Evolutionary conservation across 2,113 vertebrate species (phyloP).

Genomic region (Cranoglanis bouderius): DNA sequence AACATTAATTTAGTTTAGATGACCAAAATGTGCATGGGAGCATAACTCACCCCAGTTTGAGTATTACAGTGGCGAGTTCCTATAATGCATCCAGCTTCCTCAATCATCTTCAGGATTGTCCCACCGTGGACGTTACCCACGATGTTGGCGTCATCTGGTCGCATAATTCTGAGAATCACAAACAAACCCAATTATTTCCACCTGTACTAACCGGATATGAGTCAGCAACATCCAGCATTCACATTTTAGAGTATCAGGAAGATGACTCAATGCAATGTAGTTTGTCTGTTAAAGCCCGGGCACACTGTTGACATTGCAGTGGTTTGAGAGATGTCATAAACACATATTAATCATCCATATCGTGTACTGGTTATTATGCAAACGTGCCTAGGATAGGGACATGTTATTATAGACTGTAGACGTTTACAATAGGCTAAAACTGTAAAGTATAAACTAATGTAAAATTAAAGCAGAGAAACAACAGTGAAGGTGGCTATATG

Average conservation of each 20-base stretch:
- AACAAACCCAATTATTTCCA: background rate
- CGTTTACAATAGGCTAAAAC: background rate
- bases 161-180: constrained; percentile 82
- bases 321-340: background rate
- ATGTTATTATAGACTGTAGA: background rate
- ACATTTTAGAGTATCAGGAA: background rate
- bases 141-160: constrained; percentile 90
- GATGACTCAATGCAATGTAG: background rate
- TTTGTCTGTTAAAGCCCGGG: background rate
- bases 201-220: background rate
- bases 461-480: background rate
- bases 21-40: too few species aligned
- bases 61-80: constrained; percentile 93
- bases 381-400: too few species aligned
- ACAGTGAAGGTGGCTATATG: background rate
- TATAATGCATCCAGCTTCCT: constrained; percentile 93
- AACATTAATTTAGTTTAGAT: too few species aligned
- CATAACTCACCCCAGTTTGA: constrained; percentile 75
- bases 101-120: constrained; percentile 95
- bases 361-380: background rate
- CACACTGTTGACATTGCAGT: background rate
- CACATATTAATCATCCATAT: background rate
- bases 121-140: constrained; percentile 92
- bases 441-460: background rate
- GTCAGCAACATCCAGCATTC: background rate